Conservation (phyloP, 2,113 vertebrate species). For the Prochilodus magdalenae region DNA sequence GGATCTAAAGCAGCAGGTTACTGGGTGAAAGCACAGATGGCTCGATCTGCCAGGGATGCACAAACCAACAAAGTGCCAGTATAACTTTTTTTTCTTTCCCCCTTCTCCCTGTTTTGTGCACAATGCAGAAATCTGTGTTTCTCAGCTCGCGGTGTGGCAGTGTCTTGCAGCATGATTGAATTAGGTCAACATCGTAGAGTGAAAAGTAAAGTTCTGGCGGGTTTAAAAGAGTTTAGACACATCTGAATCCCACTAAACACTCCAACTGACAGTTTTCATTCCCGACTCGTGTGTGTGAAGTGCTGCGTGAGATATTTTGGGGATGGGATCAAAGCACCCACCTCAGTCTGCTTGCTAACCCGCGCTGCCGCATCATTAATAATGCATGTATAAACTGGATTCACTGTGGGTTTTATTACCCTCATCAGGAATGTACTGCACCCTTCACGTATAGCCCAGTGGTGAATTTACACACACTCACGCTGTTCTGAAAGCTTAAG, state of each 20-base stretch:
- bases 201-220: constrained; percentile 25
- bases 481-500: not conserved
- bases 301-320: constrained; percentile 42
- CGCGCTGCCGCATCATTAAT: constrained; percentile 41
- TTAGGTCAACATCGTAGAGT: constrained; percentile 10
- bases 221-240: constrained; percentile 35
- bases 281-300: constrained; percentile 25
- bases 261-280: constrained; percentile 42
- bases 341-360: constrained; percentile 42
- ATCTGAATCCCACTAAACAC: constrained; percentile 40
- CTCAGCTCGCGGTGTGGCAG: not conserved
- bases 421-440: constrained; percentile 34
- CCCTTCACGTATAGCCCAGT: not conserved
- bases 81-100: not conserved
- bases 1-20: not conserved
- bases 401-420: constrained; percentile 50
- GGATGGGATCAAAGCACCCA: constrained; percentile 47
- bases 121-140: not conserved
- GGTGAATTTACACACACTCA: constrained; percentile 12
- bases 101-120: not conserved
- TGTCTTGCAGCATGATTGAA: constrained; percentile 24
- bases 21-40: not conserved
- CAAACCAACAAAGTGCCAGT: not conserved
- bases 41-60: not conserved
- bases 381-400: constrained; percentile 47